These are phyloP conservation scores for Andrena cerasifolii DNA, from an alignment of 1,140 invertebrate species.

Conservation along the genomic window DNA sequence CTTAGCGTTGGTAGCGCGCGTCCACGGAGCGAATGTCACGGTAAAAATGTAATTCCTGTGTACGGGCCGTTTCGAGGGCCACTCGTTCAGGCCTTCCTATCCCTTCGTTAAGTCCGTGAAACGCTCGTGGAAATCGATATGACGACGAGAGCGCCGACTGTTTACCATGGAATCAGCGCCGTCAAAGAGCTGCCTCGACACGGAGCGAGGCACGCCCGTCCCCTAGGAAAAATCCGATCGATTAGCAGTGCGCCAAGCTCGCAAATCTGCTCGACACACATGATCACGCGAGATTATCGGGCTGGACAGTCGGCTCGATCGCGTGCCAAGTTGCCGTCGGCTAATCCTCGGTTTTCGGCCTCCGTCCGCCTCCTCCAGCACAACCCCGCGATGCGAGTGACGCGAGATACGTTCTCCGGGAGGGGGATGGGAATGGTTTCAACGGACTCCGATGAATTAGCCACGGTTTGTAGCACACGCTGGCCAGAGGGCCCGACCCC, in stretches of 20 bases:
- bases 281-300: slow-evolving; percentile 37
- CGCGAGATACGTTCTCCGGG: background rate
- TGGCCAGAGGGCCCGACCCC: too few species aligned
- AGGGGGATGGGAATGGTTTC: slow-evolving; percentile 7
- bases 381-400: background rate
- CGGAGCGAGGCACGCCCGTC: too few species aligned
- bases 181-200: too few species aligned
- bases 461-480: slow-evolving; percentile 31
- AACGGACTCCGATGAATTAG: slow-evolving; percentile 51
- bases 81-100: too few species aligned
- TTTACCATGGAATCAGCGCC: too few species aligned
- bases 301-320: slow-evolving; percentile 12
- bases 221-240: background rate
- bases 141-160: too few species aligned
- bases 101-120: too few species aligned
- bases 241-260: background rate
- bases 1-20: too few species aligned
- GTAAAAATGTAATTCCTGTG: too few species aligned
- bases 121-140: too few species aligned
- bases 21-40: too few species aligned
- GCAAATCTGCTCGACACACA: slow-evolving; percentile 28
- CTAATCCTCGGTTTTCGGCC: slow-evolving; percentile 40
- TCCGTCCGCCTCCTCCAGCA: background rate
- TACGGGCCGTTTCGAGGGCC: too few species aligned
- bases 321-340: slow-evolving; percentile 28